Conservation (phyloP, 2,888 invertebrate species). For the Drosophila paucipuncta region DNA sequence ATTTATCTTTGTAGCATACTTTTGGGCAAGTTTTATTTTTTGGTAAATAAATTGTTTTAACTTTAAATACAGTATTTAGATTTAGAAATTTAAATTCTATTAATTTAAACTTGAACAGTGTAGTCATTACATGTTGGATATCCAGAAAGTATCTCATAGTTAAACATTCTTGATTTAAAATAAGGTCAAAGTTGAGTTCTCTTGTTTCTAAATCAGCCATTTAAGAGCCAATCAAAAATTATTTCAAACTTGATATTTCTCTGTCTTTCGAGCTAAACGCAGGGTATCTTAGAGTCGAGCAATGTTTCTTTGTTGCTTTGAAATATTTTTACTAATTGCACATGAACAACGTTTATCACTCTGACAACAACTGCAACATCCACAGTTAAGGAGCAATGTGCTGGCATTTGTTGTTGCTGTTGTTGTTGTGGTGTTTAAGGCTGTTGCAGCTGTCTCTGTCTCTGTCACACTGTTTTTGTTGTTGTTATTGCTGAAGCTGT, state of each 20-base stretch:
- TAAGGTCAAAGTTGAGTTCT: neutral
- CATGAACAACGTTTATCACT: constrained; percentile 80
- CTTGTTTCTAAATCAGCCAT: neutral
- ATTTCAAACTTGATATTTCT: neutral
- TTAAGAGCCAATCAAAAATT: neutral
- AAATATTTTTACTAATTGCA: constrained; percentile 79
- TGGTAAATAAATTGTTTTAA: neutral
- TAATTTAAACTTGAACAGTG: neutral
- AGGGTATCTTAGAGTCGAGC: constrained; percentile 28
- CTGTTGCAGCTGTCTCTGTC: constrained; percentile 19
- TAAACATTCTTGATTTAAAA: neutral
- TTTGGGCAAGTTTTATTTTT: neutral
- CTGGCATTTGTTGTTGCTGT: constrained; percentile 7
- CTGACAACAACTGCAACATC: constrained; percentile 53
- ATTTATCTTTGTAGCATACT: neutral
- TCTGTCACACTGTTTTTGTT: constrained; percentile 15
- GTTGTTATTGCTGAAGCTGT: constrained; percentile 43
- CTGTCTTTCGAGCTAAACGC: too few species aligned
- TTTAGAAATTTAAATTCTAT: neutral
- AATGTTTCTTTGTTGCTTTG: constrained; percentile 9
- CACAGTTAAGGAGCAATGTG: constrained; percentile 35
- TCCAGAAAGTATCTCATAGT: neutral
- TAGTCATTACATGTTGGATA: neutral
- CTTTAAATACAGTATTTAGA: neutral
- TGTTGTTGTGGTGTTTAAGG: constrained; percentile 5